Base-by-base conservation (phyloP, 2,888 invertebrate genomes). In the Choristoneura rosaceana region DNA sequence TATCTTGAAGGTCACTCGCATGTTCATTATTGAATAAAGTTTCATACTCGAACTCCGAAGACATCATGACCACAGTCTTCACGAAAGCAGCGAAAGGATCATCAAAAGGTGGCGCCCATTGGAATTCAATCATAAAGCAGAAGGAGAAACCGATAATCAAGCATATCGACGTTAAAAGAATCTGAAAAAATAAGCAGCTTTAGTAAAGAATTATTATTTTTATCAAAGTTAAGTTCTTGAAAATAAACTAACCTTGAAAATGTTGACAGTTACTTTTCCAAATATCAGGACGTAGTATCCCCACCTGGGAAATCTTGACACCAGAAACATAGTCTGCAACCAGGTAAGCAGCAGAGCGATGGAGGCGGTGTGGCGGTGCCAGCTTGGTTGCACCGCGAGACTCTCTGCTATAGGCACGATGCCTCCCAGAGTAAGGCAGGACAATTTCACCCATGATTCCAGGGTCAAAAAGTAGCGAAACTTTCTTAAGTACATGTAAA, bases 271-370 rank as follows among this genome's bases (percentile, higher is more conserved):
- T 9, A 92, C 92, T 69, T 87, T 88, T 61, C 86, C 85, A 76
- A 92, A 91, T 91, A 93, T 92, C n/a, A 90, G 85, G 3, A 91
- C 88, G 77, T 90, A 90, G 74, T 87, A 88, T 2, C 91, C 92
- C 81, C 88, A 89, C 25, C 81, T 83, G 4, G 91, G 91, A 70
- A 90, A 87, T 17, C 90, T 81, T 0, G 92, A 89, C 8, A 90
- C 76, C 15, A 92, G 79, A 65, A 91, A 87, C 80, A 90, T 88
- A 74, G 92, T 81, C 75, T 92, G 88, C 8, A 87, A 79, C 92
- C 92, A 93, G 3, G 88, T 82, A 33, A 91, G 78, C 59, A 93
- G 82, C 14, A 92, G 75, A 0, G 90, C 86, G 10, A 55, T 25
- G 33, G 61, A 68, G 47, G 68, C 17, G 17, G 38, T 17, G 45